Base-by-base conservation (phyloP, 2,888 invertebrate genomes). In the Pharmacophagus antenor region DNA sequence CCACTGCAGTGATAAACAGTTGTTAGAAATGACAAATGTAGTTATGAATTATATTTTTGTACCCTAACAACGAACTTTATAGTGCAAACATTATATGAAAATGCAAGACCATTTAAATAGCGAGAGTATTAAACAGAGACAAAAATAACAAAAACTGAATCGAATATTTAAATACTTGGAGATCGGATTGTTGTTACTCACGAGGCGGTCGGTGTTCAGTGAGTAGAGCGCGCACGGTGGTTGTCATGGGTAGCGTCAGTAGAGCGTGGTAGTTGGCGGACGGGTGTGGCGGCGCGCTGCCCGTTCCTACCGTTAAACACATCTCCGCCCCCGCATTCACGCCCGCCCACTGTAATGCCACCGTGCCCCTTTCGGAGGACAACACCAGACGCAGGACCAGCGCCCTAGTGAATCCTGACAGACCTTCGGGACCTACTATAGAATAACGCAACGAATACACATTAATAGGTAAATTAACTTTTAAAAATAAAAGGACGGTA, bases 351-450 rank as follows among this genome's bases (percentile, higher is more conserved):
- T 88, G 86, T 61, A 97, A 93, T 68, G 95, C 95, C 22, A 97
- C 95, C 22, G 94, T 92, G 63, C 96, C 93, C 70, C 95, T 95
- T 85, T 97, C 97, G 73, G 95, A 95, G 73, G 97, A 97, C 64
- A 98, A 87, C 65, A 98, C 88, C 58, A 98, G 92, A 73, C 98
- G 97, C 56, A 98, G 89, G 66, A 98, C 94, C 61, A 98, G 88
- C 56, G 97, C 93, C 25, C 98, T 93, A 44, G 97, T 95, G 86
- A 98, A 98, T 7, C 97, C 97, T 0, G 96, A 95, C 74, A 98
- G 95, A 12, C 95, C 95, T 49, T 79, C 82, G 2, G 81, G 75
- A 56, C 82, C 83, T 82, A 60, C 59, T 60, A 18, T 17, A 15
- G 7, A 17, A 20, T 44, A 20, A 7, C 42, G 17, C 12, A 42